Evolutionary conservation across 2,113 vertebrate species (phyloP), one percentile per base, ranked within the genome.

Genomic region (Neolamprologus cancellatus): DNA sequence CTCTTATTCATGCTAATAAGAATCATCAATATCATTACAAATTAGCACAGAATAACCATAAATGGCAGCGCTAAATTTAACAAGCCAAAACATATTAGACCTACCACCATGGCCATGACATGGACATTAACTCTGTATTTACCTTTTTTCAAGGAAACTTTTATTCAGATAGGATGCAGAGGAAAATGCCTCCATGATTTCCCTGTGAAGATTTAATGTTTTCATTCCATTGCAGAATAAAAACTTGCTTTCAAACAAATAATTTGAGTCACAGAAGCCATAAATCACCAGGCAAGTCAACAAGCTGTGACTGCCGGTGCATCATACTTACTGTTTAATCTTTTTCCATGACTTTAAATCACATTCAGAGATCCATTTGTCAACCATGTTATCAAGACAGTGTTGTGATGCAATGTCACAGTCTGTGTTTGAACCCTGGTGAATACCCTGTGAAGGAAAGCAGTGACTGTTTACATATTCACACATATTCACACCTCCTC

Each of bases 121-220:
- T n/a, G n/a, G n/a, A n/a, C n/a, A n/a, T n/a, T n/a, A 59, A 28
- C 4, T 28, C 25, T 28, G 25, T 28, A 28, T 28, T 28, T 90
- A 96, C 95, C 91, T 93, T 87, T 55, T 18, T 2, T 95, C 83
- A 6, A 94, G 85, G 84, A 95, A 96, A 74, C 93, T 95, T 36
- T 76, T 20, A 18, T 95, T 96, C n/a, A 94, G 2, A 86, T 23
- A 92, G 17, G 91, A 89, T 4, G 93, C 87, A 39, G 91, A 95
- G 30, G 91, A 93, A 83, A 95, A 95, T 2, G 39, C 84, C 15
- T n/a, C n/a, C n/a, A n/a, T n/a, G 55, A 95, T 95, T 89, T 95
- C 93, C 78, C 95, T 96, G 90, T 32, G 28, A 86, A 85, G 17
- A 54, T 23, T 48, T 15, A 15, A 25, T 4, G 6, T 7, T 54